Evolutionary conservation across 2,888 invertebrate species (phyloP).

Genomic region (Sphaerophoria rueppellii): DNA sequence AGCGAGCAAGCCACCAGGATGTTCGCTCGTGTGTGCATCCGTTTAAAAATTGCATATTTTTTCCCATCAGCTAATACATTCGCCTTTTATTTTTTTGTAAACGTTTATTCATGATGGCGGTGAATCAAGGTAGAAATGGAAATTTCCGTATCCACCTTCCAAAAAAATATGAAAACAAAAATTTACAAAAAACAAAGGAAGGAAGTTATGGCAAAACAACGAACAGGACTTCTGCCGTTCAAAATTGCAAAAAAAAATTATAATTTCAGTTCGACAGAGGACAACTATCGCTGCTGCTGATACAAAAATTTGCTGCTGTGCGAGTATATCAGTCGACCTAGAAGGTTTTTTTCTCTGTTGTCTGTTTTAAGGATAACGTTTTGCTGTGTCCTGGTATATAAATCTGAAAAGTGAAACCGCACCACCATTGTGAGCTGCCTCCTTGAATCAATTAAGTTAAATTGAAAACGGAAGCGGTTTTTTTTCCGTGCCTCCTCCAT

Average conservation of each 20-base stretch:
- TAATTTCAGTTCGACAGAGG: constrained; percentile 57
- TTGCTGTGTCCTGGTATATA: constrained; percentile 1
- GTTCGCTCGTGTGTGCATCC: constrained; percentile 65
- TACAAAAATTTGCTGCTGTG: neutral
- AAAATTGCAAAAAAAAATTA: constrained; percentile 61
- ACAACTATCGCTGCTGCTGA: constrained; percentile 1
- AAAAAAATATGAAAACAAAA: neutral
- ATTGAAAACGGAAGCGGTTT: constrained; percentile 37
- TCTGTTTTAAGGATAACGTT: constrained; percentile 17
- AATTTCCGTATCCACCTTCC: constrained; percentile 51
- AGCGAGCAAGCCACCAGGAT: constrained; percentile 32
- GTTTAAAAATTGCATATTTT: constrained; percentile 62
- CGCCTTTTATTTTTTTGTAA: constrained; percentile 39
- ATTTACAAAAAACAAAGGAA: constrained; percentile 41
- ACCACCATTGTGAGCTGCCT: constrained; percentile 2
- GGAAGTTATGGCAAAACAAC: constrained; percentile 72
- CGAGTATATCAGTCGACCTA: constrained; percentile 55
- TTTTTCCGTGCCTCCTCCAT: neutral
- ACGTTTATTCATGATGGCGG: constrained; percentile 26
- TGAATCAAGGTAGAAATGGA: constrained; percentile 29
- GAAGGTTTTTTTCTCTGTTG: constrained; percentile 25
- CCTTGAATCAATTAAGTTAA: constrained; percentile 56
- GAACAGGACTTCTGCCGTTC: constrained; percentile 55
- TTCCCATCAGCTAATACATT: constrained; percentile 61
- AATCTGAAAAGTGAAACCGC: constrained; percentile 40